Conservation (phyloP, 2,888 invertebrate species). For the Watsonalla binaria region DNA sequence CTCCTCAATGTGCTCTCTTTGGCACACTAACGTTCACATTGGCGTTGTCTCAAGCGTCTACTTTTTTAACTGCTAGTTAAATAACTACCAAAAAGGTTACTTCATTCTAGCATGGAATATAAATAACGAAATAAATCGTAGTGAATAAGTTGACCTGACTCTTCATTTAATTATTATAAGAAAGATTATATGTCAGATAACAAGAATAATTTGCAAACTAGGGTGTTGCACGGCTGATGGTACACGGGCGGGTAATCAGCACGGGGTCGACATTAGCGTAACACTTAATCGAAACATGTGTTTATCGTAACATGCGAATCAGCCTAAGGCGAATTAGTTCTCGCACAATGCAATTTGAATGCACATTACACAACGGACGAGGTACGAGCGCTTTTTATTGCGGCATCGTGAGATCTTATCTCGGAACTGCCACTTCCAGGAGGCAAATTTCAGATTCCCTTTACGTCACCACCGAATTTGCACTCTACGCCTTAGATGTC, state of each 20-base stretch:
- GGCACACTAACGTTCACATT: conserved; percentile 59
- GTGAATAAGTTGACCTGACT: conserved; percentile 4
- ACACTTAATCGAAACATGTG: conserved; percentile 74
- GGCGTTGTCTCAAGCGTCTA: conserved; percentile 44
- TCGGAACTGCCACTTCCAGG: conserved; percentile 77
- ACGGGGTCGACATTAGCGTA: conserved; percentile 52
- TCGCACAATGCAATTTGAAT: conserved; percentile 80
- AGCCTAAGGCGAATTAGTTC: conserved; percentile 78
- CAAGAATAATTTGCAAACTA: conserved; percentile 18
- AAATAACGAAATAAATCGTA: conserved; percentile 4
- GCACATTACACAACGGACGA: conserved; percentile 79
- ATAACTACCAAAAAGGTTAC: conserved; percentile 11
- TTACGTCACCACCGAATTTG: conserved; percentile 40
- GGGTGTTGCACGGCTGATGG: conserved; percentile 28
- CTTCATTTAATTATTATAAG: conserved; percentile 3
- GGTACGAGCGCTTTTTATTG: conserved; percentile 77
- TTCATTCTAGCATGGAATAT: conserved; percentile 4
- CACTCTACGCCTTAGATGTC: conserved; percentile 47
- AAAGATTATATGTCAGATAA: conserved; percentile 7
- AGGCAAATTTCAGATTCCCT: conserved; percentile 74
- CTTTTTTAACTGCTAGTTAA: conserved; percentile 23
- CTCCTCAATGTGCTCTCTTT: conserved; percentile 57
- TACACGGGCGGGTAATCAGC: conserved; percentile 44
- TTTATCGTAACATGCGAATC: conserved; percentile 77
- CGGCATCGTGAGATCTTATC: conserved; percentile 79